A percentile compares a stretch with the other conserved stretches of the same genome.
Conservation (phyloP, 1,140 invertebrate species). For the Psix sp. region DNA sequence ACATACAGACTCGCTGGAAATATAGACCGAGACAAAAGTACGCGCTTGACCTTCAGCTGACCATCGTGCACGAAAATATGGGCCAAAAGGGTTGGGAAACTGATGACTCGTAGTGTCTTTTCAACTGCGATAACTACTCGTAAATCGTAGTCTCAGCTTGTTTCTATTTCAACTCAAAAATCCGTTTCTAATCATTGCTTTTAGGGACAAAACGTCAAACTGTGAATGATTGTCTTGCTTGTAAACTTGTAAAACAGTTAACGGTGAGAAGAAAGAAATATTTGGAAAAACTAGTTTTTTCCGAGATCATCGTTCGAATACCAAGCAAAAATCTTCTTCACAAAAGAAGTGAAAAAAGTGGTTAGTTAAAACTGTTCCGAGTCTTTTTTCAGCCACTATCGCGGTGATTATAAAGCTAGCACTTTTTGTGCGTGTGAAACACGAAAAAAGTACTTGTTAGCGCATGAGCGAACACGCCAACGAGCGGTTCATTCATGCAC, state of each 20-base stretch:
- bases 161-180: constrained; percentile 11
- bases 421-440: constrained; percentile 17
- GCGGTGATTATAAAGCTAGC: constrained; percentile 6
- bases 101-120: no score
- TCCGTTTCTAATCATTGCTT: background rate
- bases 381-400: no score
- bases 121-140: no score
- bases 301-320: background rate
- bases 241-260: constrained; percentile 25
- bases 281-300: background rate
- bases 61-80: no score
- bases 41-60: no score
- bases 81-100: no score
- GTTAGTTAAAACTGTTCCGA: background rate
- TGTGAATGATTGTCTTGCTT: constrained; percentile 9
- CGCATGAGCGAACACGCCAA: background rate
- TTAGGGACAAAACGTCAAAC: constrained; percentile 12
- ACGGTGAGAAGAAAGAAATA: background rate
- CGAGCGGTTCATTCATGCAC: constrained; percentile 34
- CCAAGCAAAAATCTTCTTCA: background rate
- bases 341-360: background rate
- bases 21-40: constrained; percentile 1
- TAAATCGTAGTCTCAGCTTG: background rate
- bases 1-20: no score
- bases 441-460: constrained; percentile 32